These are phyloP conservation scores for Platyura marginata DNA, from an alignment of 1,140 invertebrate genomes.

Conservation along the genomic window DNA sequence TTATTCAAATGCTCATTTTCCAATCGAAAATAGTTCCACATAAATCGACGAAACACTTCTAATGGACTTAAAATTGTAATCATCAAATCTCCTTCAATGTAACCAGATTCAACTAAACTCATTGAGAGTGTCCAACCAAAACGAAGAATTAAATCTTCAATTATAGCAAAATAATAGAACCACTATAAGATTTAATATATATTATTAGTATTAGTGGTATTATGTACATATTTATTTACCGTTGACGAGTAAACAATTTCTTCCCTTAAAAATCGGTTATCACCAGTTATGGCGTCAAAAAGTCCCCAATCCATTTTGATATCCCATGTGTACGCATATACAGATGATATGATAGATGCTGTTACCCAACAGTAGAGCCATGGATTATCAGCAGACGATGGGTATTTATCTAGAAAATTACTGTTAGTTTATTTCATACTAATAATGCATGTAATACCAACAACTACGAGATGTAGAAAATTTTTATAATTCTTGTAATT, in stretches of 20 bases:
- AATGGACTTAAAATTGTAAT: conserved; percentile 57
- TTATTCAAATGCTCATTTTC: conserved; percentile 92
- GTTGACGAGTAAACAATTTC: conserved; percentile 61
- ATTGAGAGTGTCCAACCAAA: conserved; percentile 67
- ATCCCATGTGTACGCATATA: conserved; percentile 87
- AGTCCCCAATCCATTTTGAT: conserved; percentile 98
- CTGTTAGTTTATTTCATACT: no score
- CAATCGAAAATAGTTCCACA: conserved; percentile 86
- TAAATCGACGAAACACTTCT: conserved; percentile 70
- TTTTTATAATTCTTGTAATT: no score
- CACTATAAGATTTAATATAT: conserved; percentile 38
- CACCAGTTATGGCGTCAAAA: conserved; percentile 62
- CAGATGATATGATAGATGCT: conserved; percentile 58
- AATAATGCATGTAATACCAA: no score
- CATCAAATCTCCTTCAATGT: conserved; percentile 55
- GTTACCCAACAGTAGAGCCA: conserved; percentile 68
- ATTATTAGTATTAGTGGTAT: background rate
- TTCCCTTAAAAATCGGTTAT: conserved; percentile 62
- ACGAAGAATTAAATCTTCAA: conserved; percentile 84
- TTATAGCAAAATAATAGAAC: conserved; percentile 95
- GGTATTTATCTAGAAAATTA: conserved; percentile 35
- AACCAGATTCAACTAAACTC: conserved; percentile 53
- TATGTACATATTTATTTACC: conserved; percentile 22
- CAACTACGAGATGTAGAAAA: no score
- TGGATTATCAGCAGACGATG: conserved; percentile 44